Evolutionary conservation across 2,888 invertebrate genomes (phyloP), one percentile per base, ranked within the genome.

Genomic region (Anagyrus pseudococci): DNA sequence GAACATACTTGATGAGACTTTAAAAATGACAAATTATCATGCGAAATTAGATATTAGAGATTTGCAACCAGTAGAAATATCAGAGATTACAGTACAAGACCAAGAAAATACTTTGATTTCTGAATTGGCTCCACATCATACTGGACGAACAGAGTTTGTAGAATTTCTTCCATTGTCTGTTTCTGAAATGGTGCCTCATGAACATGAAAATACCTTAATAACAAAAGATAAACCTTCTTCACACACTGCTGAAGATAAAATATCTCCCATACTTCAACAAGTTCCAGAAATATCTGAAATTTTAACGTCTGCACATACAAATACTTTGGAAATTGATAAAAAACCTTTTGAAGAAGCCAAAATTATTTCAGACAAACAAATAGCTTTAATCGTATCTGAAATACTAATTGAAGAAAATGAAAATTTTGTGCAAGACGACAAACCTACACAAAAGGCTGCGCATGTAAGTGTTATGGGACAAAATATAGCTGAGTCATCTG

Each of bases 11-110:
- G 70, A 78, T 70, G 23, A 50, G 37, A 22, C 20, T 3, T 2
- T 15, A 17, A 44, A 17, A 20, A 76, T 81, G 15, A 65, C 75
- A 33, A 74, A 73, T 1, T 83, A 83, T 73, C 81, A 68, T 55
- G 85, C 84, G 4, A 78, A 77, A 44, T 55, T 84, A 7, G 75
- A 81, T 54, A 71, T 86, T 49, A 75, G 80, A 66, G 81, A 83
- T 57, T 78, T 79, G 60, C 78, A 82, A 40, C 71, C 80, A 1
- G 53, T 82, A 15, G 72, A 78, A 50, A 72, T 83, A 22, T 78
- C 75, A 4, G 79, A 83, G 70, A 77, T 76, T 22, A 68, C 75
- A 23, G 70, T 75, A 1, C 78, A 81, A 53, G 81, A 80, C 22
- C 80, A 77, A 57, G 82, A 82, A 69, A 75, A 75, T 29, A 68